Conservation (phyloP, 2,797 vertebrate genomes). For the Argyrosomus regius region DNA sequence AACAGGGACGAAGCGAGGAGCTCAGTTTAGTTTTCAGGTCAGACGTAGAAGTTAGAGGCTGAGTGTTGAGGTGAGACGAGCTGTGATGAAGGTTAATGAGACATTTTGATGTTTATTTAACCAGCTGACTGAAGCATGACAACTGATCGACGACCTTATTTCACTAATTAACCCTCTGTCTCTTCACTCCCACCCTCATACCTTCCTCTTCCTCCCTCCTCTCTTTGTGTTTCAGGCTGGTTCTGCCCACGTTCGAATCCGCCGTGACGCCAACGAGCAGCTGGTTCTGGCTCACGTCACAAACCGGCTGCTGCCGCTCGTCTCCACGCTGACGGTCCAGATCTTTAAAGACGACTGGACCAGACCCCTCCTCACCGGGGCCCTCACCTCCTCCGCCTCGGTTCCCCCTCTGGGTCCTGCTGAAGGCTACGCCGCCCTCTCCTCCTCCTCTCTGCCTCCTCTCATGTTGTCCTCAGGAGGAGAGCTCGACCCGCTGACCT, state of each 20-base stretch:
- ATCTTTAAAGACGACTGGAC: slow-evolving; percentile 99
- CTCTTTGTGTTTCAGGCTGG: slow-evolving; percentile 87
- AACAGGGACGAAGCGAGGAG: slow-evolving; percentile 17
- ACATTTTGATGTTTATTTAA: neutral
- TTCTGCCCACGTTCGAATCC: slow-evolving; percentile 95
- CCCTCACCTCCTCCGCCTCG: slow-evolving; percentile 82
- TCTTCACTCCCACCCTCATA: neutral
- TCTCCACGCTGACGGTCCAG: slow-evolving; percentile 94
- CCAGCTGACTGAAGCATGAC: neutral
- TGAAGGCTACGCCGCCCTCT: slow-evolving; percentile 63
- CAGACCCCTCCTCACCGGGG: slow-evolving; percentile 88
- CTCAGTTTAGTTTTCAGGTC: slow-evolving; percentile 16
- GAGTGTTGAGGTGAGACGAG: slow-evolving; percentile 2
- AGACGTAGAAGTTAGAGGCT: neutral
- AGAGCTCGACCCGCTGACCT: slow-evolving; percentile 88
- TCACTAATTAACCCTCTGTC: neutral
- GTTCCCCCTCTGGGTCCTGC: slow-evolving; percentile 8
- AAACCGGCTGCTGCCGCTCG: slow-evolving; percentile 91
- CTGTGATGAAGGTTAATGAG: neutral
- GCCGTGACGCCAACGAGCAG: slow-evolving; percentile 97
- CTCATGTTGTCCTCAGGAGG: slow-evolving; percentile 51
- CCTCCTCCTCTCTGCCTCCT: slow-evolving; percentile 57
- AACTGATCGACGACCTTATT: neutral
- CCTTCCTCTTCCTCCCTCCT: neutral
- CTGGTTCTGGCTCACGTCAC: slow-evolving; percentile 98